Percentiles rank a stretch among this genome's conserved stretches.
Evolutionary conservation across 2,888 invertebrate species (phyloP).

Genomic region (Beris chalybata): DNA sequence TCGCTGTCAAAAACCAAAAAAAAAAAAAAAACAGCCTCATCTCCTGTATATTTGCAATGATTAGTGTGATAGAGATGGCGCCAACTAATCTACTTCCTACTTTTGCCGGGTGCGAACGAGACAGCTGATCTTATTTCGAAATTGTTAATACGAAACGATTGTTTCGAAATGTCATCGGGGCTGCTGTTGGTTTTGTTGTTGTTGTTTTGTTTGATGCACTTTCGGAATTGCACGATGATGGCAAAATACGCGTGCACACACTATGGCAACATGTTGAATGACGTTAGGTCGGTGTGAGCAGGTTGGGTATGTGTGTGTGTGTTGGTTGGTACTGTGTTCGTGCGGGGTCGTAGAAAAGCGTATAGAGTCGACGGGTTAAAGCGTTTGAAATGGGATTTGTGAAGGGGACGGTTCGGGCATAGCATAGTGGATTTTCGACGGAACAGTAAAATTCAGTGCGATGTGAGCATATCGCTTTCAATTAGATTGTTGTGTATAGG

Average conservation of each 20-base stretch:
- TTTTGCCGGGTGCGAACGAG: not conserved
- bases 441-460: constrained; percentile 12
- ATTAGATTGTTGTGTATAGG: too few species aligned
- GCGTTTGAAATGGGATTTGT: too few species aligned
- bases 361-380: too few species aligned
- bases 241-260: not conserved
- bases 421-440: constrained; percentile 15
- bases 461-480: not conserved
- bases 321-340: too few species aligned
- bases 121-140: constrained; percentile 2
- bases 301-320: too few species aligned
- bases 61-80: too few species aligned
- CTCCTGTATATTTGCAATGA: too few species aligned
- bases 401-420: constrained; percentile 16
- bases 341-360: too few species aligned
- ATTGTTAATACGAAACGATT: constrained; percentile 1
- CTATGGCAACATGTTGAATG: constrained; percentile 18
- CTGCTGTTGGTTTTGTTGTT: constrained; percentile 9
- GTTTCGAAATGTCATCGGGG: constrained; percentile 20
- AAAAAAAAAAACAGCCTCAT: too few species aligned
- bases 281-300: constrained; percentile 6
- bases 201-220: constrained; percentile 6
- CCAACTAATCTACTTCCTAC: not conserved
- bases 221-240: constrained; percentile 20
- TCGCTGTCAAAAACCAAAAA: constrained; percentile 1